phyloP scores from a whole-genome alignment of 1,140 invertebrate genomes.

The Zaprionus lachaisei region DNA sequence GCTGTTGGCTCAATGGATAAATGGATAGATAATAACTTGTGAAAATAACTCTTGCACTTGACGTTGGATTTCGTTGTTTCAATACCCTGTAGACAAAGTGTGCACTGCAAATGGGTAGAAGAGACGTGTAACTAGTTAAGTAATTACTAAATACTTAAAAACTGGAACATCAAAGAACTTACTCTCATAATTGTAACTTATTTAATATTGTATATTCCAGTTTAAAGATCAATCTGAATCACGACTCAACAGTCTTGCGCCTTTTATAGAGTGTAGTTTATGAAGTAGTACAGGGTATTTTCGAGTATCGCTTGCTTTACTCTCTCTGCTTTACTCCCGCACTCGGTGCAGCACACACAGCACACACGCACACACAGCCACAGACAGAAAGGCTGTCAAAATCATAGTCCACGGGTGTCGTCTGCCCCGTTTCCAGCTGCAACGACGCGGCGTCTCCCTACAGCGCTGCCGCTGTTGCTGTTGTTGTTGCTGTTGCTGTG shows the following conservation, averaged over 20 bases:
- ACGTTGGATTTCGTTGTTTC: constrained; percentile 37
- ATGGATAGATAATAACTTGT: constrained; percentile 82
- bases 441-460: constrained; percentile 12
- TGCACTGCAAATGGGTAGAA: not conserved
- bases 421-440: constrained; percentile 33
- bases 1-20: constrained; percentile 75
- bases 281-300: not conserved
- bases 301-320: not conserved
- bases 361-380: constrained; percentile 27
- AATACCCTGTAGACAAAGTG: constrained; percentile 3
- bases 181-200: too few relatives aligned
- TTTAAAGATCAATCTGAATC: too few relatives aligned
- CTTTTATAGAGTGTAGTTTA: not conserved
- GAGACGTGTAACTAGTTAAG: not conserved
- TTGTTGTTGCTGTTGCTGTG: constrained; percentile 20
- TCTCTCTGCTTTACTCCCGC: constrained; percentile 21
- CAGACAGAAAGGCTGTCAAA: constrained; percentile 57
- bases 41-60: constrained; percentile 81
- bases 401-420: constrained; percentile 63
- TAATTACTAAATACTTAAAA: too few relatives aligned
- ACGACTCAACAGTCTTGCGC: too few relatives aligned
- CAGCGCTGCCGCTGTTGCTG: constrained; percentile 4
- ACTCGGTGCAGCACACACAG: constrained; percentile 36
- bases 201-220: too few relatives aligned
- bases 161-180: too few relatives aligned